Evolutionary conservation across 2,888 invertebrate genomes (phyloP).

Genomic region (Pseudococcus jackbeardsleyi): DNA sequence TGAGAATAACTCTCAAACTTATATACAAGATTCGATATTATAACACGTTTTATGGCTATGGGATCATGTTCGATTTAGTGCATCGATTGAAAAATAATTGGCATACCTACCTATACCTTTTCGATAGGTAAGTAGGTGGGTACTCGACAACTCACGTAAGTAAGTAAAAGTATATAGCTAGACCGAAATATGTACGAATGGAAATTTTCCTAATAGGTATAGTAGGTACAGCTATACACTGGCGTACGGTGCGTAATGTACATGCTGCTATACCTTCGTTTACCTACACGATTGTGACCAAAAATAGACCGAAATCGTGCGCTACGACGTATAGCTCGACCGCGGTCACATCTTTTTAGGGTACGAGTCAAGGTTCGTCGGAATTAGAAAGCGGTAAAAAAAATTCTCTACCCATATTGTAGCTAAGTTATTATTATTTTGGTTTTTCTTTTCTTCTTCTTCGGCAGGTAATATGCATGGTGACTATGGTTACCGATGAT

Average conservation of each 20-base stretch:
- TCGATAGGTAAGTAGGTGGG: background rate
- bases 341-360: background rate
- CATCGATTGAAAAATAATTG: background rate
- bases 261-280: background rate
- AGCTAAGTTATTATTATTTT: constrained; percentile 40
- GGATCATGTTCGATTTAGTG: background rate
- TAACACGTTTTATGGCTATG: constrained; percentile 15
- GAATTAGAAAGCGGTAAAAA: background rate
- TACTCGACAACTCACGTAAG: too few relatives aligned
- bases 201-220: background rate
- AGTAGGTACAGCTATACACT: too few relatives aligned
- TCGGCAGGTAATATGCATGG: background rate
- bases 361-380: constrained; percentile 11
- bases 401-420: background rate
- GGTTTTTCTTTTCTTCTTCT: background rate
- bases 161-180: too few relatives aligned
- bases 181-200: background rate
- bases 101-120: background rate
- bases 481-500: constrained; percentile 30
- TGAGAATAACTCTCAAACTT: constrained; percentile 5
- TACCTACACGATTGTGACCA: background rate
- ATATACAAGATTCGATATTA: constrained; percentile 28
- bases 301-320: background rate
- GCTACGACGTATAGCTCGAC: too few relatives aligned
- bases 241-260: too few relatives aligned